A percentile compares a stretch with the other conserved stretches of the same genome.
Conservation (phyloP, 2,888 invertebrate species). For the Oxystoma pomonae region DNA sequence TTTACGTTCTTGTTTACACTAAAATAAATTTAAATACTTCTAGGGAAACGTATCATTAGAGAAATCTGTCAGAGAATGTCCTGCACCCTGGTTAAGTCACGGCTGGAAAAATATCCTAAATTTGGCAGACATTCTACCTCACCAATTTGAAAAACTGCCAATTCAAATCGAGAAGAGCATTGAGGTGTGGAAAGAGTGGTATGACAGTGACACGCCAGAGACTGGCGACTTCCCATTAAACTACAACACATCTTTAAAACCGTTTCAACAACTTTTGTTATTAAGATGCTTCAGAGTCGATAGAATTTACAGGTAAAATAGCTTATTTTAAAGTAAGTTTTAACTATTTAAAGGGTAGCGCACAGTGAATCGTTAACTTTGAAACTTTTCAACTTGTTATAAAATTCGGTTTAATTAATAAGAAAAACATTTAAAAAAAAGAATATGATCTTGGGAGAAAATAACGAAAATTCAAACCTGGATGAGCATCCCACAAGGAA, state of each 20-base stretch:
- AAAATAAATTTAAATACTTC: no score
- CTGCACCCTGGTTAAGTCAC: slow-evolving; percentile 69
- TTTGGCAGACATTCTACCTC: slow-evolving; percentile 63
- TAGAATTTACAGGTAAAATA: slow-evolving; percentile 63
- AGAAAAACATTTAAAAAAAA: no score
- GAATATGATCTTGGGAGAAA: no score
- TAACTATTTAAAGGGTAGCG: no score
- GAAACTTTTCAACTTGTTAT: no score
- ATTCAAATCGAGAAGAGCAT: slow-evolving; percentile 52
- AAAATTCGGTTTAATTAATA: no score
- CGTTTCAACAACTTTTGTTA: slow-evolving; percentile 74
- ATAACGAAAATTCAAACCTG: no score
- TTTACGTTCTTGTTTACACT: no score
- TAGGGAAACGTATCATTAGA: slow-evolving; percentile 65
- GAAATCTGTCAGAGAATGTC: slow-evolving; percentile 62
- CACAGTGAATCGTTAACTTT: no score
- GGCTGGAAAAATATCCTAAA: slow-evolving; percentile 84
- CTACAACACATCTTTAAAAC: slow-evolving; percentile 60
- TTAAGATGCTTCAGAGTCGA: slow-evolving; percentile 87
- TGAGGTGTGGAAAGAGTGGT: slow-evolving; percentile 61
- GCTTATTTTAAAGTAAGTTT: no score
- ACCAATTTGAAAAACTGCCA: slow-evolving; percentile 61
- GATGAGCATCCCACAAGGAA: no score
- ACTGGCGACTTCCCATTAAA: slow-evolving; percentile 62
- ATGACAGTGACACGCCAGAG: slow-evolving; percentile 80